Evolutionary conservation across 2,797 vertebrate species (phyloP).

Genomic region (Discoglossus pictus): DNA sequence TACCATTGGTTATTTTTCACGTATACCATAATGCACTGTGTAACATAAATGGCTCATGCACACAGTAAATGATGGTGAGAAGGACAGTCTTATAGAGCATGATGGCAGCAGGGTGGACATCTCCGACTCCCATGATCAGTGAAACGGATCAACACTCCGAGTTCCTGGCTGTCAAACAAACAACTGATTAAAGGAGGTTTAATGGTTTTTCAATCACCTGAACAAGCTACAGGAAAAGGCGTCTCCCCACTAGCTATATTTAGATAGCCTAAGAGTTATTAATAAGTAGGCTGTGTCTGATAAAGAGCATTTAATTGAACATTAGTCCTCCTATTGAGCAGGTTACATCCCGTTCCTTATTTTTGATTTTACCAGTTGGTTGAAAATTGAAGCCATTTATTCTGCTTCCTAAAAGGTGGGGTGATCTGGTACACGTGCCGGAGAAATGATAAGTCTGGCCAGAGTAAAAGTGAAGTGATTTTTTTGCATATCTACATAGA

Average conservation of each 20-base stretch:
- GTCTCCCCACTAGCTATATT: slow-evolving; percentile 55
- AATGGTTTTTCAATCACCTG: slow-evolving; percentile 27
- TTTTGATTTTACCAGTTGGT: slow-evolving; percentile 24
- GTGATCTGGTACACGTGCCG: too few relatives aligned
- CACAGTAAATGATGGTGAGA: too few relatives aligned
- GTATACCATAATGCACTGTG: too few relatives aligned
- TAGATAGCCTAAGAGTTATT: slow-evolving; percentile 52
- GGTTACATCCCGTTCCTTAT: slow-evolving; percentile 7
- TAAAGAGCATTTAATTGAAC: slow-evolving; percentile 43
- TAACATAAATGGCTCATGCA: too few relatives aligned
- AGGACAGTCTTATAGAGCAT: too few relatives aligned
- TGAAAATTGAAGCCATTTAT: slow-evolving; percentile 9
- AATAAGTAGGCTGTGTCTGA: slow-evolving; percentile 49
- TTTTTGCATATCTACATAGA: too few relatives aligned
- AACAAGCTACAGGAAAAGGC: slow-evolving; percentile 20
- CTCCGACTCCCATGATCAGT: slow-evolving; percentile 11
- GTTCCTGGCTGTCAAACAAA: neutral
- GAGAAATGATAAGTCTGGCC: neutral
- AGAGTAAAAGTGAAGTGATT: too few relatives aligned
- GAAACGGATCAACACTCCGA: neutral
- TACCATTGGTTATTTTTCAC: too few relatives aligned
- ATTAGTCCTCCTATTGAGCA: slow-evolving; percentile 53
- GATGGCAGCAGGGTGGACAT: too few relatives aligned
- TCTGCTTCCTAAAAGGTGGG: neutral
- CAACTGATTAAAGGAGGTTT: neutral